phyloP scores from a whole-genome alignment of 1,140 invertebrate genomes.

The Pollicipes pollicipes region DNA sequence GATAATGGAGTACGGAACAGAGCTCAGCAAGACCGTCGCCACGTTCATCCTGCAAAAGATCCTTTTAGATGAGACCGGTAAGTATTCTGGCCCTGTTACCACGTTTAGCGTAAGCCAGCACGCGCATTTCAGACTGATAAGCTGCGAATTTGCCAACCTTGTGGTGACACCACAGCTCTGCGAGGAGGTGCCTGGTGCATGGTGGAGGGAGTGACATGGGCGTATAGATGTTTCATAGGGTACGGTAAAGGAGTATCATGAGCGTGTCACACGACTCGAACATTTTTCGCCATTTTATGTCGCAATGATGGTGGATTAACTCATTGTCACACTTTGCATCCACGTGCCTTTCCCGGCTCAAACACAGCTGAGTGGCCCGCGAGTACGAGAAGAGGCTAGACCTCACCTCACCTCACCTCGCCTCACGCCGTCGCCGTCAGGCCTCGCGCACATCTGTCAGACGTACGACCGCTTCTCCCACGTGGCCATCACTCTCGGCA shows the following conservation, averaged over 20 bases:
- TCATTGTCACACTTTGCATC: no score
- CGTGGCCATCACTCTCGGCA: constrained; percentile 89
- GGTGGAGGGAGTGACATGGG: no score
- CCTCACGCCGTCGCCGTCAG: no score
- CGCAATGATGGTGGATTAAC: no score
- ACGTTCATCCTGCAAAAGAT: constrained; percentile 99
- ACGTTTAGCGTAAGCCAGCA: neutral
- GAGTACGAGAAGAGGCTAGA: no score
- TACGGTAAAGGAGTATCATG: no score
- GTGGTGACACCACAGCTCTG: neutral
- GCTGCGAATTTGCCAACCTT: neutral
- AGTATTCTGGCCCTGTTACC: neutral
- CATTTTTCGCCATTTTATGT: no score
- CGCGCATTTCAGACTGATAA: neutral
- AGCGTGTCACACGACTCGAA: no score
- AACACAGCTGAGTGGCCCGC: no score
- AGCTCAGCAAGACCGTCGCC: constrained; percentile 89
- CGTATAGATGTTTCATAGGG: no score
- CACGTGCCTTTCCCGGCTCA: no score
- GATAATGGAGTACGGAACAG: constrained; percentile 97
- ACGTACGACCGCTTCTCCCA: constrained; percentile 95
- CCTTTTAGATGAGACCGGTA: constrained; percentile 90
- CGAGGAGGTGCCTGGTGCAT: neutral
- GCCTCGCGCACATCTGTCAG: constrained; percentile 23
- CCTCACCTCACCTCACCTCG: no score